phyloP scores from a whole-genome alignment of 2,113 vertebrate genomes.

The Urocolius indicus region DNA sequence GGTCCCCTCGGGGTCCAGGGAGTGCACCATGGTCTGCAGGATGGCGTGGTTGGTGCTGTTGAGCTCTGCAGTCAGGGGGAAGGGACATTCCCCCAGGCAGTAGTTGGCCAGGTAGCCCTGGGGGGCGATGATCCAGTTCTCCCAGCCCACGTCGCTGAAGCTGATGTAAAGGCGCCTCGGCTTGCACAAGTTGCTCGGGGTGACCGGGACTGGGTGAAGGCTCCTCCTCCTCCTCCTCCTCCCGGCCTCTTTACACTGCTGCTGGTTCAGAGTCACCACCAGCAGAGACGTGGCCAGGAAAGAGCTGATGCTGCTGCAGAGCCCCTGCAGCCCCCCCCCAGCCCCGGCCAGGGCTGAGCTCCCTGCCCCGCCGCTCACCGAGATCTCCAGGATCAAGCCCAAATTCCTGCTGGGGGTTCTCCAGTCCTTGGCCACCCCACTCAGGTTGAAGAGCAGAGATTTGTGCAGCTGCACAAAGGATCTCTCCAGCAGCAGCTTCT shows the following conservation, averaged over 20 bases:
- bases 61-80: slow-evolving; percentile 85
- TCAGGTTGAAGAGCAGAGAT: slow-evolving; percentile 82
- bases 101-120: slow-evolving; percentile 95
- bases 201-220: neutral
- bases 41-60: slow-evolving; percentile 95
- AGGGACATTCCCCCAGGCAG: slow-evolving; percentile 91
- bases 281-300: slow-evolving; percentile 79
- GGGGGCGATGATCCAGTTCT: slow-evolving; percentile 95
- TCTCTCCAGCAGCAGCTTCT: slow-evolving; percentile 76
- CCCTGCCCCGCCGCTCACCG: neutral
- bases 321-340: rapidly evolving
- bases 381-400: slow-evolving; percentile 80
- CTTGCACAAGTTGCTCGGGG: slow-evolving; percentile 82
- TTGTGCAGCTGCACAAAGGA: slow-evolving; percentile 68
- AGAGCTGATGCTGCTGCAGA: slow-evolving; percentile 5
- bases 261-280: slow-evolving; percentile 82
- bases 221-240: slow-evolving; percentile 71
- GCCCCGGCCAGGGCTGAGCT: rapidly evolving
- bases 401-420: slow-evolving; percentile 57
- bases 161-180: slow-evolving; percentile 88
- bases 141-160: slow-evolving; percentile 95
- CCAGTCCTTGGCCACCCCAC: slow-evolving; percentile 71
- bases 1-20: slow-evolving; percentile 79
- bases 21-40: slow-evolving; percentile 91
- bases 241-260: slow-evolving; percentile 74